Evolutionary conservation across 2,797 vertebrate genomes (phyloP).

Genomic region (Anguilla megastoma): DNA sequence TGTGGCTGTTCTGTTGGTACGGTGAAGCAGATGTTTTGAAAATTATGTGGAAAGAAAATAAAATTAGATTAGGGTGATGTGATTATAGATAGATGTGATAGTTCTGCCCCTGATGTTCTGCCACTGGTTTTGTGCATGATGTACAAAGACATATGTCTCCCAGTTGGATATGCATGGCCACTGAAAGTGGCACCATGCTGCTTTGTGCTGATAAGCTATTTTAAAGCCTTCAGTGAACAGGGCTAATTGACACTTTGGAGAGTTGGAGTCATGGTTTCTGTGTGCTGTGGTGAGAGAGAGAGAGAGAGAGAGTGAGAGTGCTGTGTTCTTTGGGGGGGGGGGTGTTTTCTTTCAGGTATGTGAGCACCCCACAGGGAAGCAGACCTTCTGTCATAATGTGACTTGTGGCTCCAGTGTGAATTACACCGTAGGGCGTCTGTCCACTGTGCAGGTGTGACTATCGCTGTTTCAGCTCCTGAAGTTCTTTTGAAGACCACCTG

Average conservation of each 20-base stretch:
- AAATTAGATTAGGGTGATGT: no score
- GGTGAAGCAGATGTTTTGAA: not conserved
- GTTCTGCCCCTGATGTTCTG: not conserved
- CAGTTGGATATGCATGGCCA: not conserved
- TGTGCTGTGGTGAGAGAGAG: not conserved
- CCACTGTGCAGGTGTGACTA: not conserved
- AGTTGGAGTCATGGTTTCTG: conserved; percentile 13
- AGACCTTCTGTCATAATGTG: not conserved
- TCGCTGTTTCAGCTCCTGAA: not conserved
- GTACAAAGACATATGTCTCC: not conserved
- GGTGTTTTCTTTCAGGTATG: not conserved
- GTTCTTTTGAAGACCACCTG: not conserved
- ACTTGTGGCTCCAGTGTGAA: not conserved
- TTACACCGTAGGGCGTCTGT: not conserved
- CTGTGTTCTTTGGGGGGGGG: not conserved
- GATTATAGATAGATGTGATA: not conserved
- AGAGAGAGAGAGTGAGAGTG: not conserved
- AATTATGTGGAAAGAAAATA: not conserved
- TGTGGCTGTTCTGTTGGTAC: not conserved
- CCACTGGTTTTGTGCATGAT: not conserved
- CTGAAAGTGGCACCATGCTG: conserved; percentile 1
- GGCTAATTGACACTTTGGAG: conserved; percentile 5
- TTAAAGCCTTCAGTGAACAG: not conserved
- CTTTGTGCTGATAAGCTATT: conserved; percentile 13
- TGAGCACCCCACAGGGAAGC: not conserved